Evolutionary conservation across 2,797 vertebrate genomes (phyloP), one percentile per base, ranked within the genome.

Genomic region (Acanthopagrus latus): DNA sequence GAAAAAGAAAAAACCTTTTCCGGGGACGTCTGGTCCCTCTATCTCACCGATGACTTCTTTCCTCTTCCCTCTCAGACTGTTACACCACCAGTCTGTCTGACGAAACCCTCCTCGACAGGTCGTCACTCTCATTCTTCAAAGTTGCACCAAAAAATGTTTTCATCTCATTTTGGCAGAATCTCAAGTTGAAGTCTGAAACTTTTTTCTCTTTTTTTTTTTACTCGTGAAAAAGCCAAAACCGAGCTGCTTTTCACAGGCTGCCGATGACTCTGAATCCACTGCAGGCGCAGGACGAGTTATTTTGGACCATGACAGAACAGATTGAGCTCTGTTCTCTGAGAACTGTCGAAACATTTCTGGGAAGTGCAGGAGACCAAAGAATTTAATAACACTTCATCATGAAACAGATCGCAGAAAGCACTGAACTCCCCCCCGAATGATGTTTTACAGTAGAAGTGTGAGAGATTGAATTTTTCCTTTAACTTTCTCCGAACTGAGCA

Each of bases 331-430:
- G 38, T 46, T 65, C 60, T 59, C 47, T 25, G 17, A 16, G 14
- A 57, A 29, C 10, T 58, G 71, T 7, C 1, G 4, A 56, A 78
- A 66, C 25, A 38, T 71, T 48, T 68, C 58, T 52, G 8, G 21
- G 23, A 68, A 46, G 64, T 25, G 52, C 16, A 44, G 50, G 25
- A 48, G 7, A 54, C 16, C 5, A 60, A 71, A 43, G 20, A 17
- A n/a, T 21, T 0, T 14, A 16, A 43, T n/a, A 54, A 55, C 21
- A 44, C 33, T 80, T 64, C n/a, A 52, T 64, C 33, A 33, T 46
- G 2, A 67, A 18, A 57, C 16, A n/a, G 57, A 25, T 23, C 12
- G n/a, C 47, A 17, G 33, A 27, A 43, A 29, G 23, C 57, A 12
- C 3, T 16, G 70, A 50, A n/a, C 17, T 27, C 10, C 13, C 41